A percentile compares a stretch with the other conserved stretches of the same genome.
These are phyloP conservation scores for Rhopalosiphum maidis DNA, from an alignment of 1,140 invertebrate species.

Conservation along the genomic window DNA sequence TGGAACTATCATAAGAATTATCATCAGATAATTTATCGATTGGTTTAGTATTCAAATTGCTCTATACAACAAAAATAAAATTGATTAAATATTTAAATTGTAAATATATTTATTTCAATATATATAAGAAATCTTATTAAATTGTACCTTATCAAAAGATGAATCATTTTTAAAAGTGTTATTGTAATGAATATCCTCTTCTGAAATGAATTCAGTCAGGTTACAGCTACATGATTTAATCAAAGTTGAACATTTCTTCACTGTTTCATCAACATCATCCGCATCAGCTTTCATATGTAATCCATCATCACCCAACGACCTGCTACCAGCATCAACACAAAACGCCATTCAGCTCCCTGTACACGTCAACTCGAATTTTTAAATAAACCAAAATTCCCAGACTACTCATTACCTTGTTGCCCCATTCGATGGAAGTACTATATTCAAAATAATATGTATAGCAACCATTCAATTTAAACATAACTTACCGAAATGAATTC, in stretches of 20 bases:
- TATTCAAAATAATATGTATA: slow-evolving; percentile 1
- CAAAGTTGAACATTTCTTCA: neutral
- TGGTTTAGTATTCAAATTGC: neutral
- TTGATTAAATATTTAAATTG: neutral
- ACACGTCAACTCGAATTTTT: slow-evolving; percentile 42
- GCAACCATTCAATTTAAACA: neutral
- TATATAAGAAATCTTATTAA: neutral
- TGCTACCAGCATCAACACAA: slow-evolving; percentile 54
- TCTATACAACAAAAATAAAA: neutral
- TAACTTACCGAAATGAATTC: slow-evolving; percentile 16
- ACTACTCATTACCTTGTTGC: neutral
- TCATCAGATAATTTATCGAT: neutral
- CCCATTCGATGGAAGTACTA: slow-evolving; percentile 25
- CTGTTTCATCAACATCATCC: neutral
- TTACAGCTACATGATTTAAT: slow-evolving; percentile 27
- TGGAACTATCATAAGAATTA: neutral
- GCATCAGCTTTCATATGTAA: neutral
- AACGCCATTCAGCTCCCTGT: slow-evolving; percentile 24
- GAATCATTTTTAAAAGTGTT: neutral
- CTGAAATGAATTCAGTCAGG: neutral
- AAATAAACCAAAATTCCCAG: neutral
- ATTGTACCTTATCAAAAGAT: neutral
- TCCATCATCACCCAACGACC: slow-evolving; percentile 39
- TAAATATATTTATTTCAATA: neutral
- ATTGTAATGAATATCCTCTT: neutral